phyloP scores from a whole-genome alignment of 1,140 invertebrate genomes.

The Calliphora vicina region DNA sequence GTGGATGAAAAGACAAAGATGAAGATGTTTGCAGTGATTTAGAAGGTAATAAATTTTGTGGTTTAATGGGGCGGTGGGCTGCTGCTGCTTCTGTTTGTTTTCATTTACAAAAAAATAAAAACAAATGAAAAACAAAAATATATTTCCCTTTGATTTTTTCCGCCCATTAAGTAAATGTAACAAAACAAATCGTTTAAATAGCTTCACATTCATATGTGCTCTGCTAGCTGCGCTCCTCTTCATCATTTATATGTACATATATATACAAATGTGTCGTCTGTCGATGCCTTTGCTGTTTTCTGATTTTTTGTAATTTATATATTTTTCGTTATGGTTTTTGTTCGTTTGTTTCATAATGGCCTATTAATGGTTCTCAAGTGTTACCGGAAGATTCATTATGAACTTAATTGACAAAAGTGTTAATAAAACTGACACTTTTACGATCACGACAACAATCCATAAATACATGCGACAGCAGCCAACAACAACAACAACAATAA shows the following conservation, averaged over 20 bases:
- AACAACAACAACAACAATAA: too few relatives aligned
- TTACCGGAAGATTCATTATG: constrained; percentile 29
- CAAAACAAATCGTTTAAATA: constrained; percentile 29
- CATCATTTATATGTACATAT: too few relatives aligned
- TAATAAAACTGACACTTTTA: constrained; percentile 29
- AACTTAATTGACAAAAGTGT: constrained; percentile 31
- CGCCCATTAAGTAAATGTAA: constrained; percentile 38
- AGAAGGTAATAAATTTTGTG: constrained; percentile 42
- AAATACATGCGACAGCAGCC: not conserved
- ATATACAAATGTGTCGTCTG: not conserved
- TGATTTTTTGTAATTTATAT: not conserved
- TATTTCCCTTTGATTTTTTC: constrained; percentile 37
- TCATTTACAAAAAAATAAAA: not conserved
- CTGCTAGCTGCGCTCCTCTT: too few relatives aligned
- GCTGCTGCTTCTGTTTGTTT: not conserved
- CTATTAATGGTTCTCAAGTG: constrained; percentile 33
- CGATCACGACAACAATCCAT: constrained; percentile 11
- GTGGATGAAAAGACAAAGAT: constrained; percentile 3
- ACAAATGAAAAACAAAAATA: not conserved
- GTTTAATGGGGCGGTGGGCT: constrained; percentile 41
- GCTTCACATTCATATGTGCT: not conserved
- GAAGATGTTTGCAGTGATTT: constrained; percentile 42
- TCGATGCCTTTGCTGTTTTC: too few relatives aligned
- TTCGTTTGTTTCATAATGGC: constrained; percentile 5
- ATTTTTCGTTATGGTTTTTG: not conserved